Evolutionary conservation across 2,113 vertebrate species (phyloP), one percentile per base, ranked within the genome.

Genomic region (Saccopteryx leptura): DNA sequence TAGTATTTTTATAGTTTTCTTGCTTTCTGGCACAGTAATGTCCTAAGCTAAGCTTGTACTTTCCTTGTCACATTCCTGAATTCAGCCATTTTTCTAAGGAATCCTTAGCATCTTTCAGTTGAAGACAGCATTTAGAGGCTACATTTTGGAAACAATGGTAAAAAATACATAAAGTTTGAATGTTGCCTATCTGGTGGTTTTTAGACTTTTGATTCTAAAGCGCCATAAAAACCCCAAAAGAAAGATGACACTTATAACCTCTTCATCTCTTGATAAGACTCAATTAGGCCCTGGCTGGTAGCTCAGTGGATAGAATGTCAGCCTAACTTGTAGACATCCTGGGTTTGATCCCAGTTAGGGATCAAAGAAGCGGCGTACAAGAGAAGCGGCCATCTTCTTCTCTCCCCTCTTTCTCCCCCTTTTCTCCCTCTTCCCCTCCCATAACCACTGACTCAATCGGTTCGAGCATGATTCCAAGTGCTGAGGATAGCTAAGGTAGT

Each of bases 121-220:
- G n/a, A 91, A 87, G 68, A 90, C 39, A 88, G 48, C 48, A 84
- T 89, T 60, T 75, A 81, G 54, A 95, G 61, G 61, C n/a, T 23
- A 71, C 39, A 39, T 84, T 96, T 95, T 93, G 2, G 58, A 28
- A 74, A 91, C 65, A 86, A 5, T 74, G 39, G 28, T 24, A 61
- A 90, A 61, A 90, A 97, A 83, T 23, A 84, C 8, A 66, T 75
- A 93, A 21, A 69, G 31, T 88, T 61, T 79, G 50, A 81, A 4
- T 91, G 46, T 66, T 92, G 61, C 2, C 15, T 88, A 6, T 48
- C 61, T 78, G 50, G 46, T 79, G 54, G 13, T 48, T 88, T 95
- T 93, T 90, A 94, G n/a, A 2, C 21, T 83, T 96, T 92, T 72
- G n/a, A 81, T 95, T 24, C n/a, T 83, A 81, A 94, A 61, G 10